phyloP scores from a whole-genome alignment of 2,888 invertebrate species.

The Hartigia nigra region DNA sequence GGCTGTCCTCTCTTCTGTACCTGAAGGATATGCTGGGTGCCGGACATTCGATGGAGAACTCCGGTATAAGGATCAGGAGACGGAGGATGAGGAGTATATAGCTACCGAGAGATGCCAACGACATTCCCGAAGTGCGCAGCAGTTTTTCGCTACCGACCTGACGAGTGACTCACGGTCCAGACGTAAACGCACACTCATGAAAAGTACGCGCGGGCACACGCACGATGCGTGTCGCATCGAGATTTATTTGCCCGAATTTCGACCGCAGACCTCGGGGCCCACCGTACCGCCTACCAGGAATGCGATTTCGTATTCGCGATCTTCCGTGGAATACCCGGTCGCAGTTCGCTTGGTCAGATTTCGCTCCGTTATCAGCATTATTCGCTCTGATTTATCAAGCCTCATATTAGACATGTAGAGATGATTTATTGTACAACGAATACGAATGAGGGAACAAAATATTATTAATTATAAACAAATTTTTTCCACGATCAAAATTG shows the following conservation, averaged over 20 bases:
- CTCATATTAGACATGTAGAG: background rate
- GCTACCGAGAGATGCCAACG: constrained; percentile 60
- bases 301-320: constrained; percentile 63
- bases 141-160: constrained; percentile 56
- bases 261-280: constrained; percentile 18
- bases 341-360: constrained; percentile 43
- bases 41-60: background rate
- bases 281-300: constrained; percentile 54
- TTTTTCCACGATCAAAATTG: background rate
- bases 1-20: background rate
- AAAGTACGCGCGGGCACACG: constrained; percentile 21
- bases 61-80: constrained; percentile 13
- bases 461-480: background rate
- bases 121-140: constrained; percentile 61
- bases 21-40: background rate
- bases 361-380: background rate
- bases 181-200: constrained; percentile 25
- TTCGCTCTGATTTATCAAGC: background rate
- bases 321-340: constrained; percentile 57
- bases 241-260: constrained; percentile 64
- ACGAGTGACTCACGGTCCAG: constrained; percentile 53
- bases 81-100: constrained; percentile 43
- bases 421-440: background rate
- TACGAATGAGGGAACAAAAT: background rate
- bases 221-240: constrained; percentile 40